Evolutionary conservation across 1,140 invertebrate genomes (phyloP).

Genomic region (Eupristina koningsbergeri): DNA sequence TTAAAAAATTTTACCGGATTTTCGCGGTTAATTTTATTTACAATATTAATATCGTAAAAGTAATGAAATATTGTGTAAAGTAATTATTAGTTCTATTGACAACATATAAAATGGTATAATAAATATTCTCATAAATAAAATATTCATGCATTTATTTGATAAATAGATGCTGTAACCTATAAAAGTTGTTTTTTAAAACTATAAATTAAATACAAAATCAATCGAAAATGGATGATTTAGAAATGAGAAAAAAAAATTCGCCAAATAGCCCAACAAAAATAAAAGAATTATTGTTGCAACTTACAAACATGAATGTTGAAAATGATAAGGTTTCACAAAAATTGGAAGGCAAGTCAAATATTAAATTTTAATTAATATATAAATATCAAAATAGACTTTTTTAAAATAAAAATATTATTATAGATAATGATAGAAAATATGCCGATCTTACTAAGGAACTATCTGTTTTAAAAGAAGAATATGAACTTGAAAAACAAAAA

Average conservation of each 20-base stretch:
- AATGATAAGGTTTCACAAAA: conserved; percentile 31
- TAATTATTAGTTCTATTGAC: too few species aligned
- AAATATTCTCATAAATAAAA: too few species aligned
- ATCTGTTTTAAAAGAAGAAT: conserved; percentile 31
- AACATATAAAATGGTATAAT: too few species aligned
- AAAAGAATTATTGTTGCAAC: conserved; percentile 35
- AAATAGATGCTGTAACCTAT: conserved; percentile 8
- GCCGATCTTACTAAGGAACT: conserved; percentile 38
- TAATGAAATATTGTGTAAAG: not conserved
- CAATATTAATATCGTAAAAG: too few species aligned
- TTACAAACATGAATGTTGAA: conserved; percentile 35
- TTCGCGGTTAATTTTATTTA: too few species aligned
- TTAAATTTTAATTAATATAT: not conserved
- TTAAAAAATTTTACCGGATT: too few species aligned
- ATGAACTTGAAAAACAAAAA: conserved; percentile 35
- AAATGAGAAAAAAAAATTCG: conserved; percentile 16
- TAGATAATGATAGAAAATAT: conserved; percentile 37
- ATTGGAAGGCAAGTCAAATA: conserved; percentile 35
- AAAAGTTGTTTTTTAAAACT: not conserved
- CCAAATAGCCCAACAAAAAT: conserved; percentile 34
- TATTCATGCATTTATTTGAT: not conserved
- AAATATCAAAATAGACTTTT: not conserved
- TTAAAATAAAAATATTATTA: conserved; percentile 11
- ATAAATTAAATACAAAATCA: not conserved
- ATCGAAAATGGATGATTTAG: conserved; percentile 33